Percentiles rank a stretch among this genome's conserved stretches.
phyloP scores from a whole-genome alignment of 1,140 invertebrate species.

The Cecropterus lyciades region DNA sequence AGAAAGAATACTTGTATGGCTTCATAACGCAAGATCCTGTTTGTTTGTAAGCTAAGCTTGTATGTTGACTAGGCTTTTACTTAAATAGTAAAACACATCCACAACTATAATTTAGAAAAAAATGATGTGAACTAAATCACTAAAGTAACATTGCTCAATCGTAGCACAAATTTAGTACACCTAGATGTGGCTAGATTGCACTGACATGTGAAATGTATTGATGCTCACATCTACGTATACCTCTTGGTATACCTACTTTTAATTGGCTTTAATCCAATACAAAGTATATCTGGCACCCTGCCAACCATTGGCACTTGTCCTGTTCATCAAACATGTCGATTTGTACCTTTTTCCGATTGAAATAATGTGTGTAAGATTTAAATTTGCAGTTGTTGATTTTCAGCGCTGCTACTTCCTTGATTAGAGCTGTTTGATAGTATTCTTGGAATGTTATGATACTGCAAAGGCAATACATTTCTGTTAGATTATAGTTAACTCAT shows the following conservation, averaged over 20 bases:
- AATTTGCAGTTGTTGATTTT: slow-evolving; percentile 42
- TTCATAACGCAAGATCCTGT: slow-evolving; percentile 68
- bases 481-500: not conserved
- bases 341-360: slow-evolving; percentile 77
- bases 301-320: slow-evolving; percentile 73
- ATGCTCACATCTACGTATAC: slow-evolving; percentile 58
- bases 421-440: slow-evolving; percentile 1
- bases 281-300: slow-evolving; percentile 73
- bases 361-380: slow-evolving; percentile 52
- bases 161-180: slow-evolving; percentile 61
- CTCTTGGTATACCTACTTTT: slow-evolving; percentile 64
- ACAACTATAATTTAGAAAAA: not conserved
- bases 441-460: not conserved
- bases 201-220: slow-evolving; percentile 67
- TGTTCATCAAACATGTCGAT: slow-evolving; percentile 79
- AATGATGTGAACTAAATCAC: too few species aligned
- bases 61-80: slow-evolving; percentile 55
- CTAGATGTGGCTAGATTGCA: slow-evolving; percentile 59
- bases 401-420: slow-evolving; percentile 8
- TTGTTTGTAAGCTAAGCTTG: slow-evolving; percentile 59
- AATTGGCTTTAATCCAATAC: slow-evolving; percentile 83
- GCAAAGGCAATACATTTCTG: not conserved
- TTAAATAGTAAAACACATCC: not conserved
- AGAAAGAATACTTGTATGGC: slow-evolving; percentile 67
- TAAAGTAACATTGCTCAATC: slow-evolving; percentile 30